phyloP scores from a whole-genome alignment of 2,113 vertebrate species.

The Elephas maximus region DNA sequence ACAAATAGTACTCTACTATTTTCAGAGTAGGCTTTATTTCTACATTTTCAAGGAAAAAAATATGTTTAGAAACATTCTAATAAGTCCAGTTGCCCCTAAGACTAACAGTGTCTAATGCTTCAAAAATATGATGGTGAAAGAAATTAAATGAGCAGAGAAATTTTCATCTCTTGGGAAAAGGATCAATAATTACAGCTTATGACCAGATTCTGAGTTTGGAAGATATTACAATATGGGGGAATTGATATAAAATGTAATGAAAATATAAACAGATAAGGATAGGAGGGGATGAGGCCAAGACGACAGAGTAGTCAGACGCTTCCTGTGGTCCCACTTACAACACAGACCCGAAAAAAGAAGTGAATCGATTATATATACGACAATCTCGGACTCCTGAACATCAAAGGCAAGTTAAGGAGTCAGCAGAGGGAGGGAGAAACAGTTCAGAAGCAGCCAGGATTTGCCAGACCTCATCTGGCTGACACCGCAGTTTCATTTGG shows the following conservation, averaged over 20 bases:
- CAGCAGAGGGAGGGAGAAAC: too few relatives aligned
- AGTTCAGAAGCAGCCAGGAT: too few relatives aligned
- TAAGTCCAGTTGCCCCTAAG: neutral
- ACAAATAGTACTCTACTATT: neutral
- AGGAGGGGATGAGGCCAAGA: too few relatives aligned
- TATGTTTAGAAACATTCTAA: neutral
- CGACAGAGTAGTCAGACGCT: too few relatives aligned
- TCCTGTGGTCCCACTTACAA: too few relatives aligned
- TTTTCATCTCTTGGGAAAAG: neutral
- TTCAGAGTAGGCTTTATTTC: neutral
- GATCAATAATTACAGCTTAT: neutral
- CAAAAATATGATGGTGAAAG: neutral
- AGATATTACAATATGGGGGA: neutral
- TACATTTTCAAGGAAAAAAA: neutral
- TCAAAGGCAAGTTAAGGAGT: too few relatives aligned
- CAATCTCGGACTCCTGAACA: too few relatives aligned
- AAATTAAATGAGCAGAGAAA: neutral
- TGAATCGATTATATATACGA: too few relatives aligned
- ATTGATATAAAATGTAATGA: neutral
- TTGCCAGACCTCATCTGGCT: too few relatives aligned
- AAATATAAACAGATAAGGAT: neutral
- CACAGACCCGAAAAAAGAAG: too few relatives aligned
- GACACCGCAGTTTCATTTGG: neutral
- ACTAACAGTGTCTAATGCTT: neutral
- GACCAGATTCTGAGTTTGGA: constrained; percentile 12